These are phyloP conservation scores for Zoanthus sociatus DNA, from an alignment of 92 coral and sea anemone species.

Conservation along the genomic window DNA sequence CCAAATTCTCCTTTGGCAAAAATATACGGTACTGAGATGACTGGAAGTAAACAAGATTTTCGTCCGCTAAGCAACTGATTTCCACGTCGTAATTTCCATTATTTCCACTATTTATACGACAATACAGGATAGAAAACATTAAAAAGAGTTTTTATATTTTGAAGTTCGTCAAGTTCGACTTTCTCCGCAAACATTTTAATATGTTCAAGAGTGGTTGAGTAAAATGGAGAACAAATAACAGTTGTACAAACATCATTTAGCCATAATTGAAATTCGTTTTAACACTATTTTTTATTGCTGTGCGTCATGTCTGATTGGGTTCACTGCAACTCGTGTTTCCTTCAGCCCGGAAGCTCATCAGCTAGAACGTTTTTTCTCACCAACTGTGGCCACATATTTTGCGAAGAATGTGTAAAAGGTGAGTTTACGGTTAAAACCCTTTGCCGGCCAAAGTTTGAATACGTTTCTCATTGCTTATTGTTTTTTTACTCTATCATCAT, in stretches of 20 bases:
- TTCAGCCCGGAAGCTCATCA: conserved; percentile 76
- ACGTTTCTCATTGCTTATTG: no score
- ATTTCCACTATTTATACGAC: background rate
- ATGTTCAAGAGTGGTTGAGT: background rate
- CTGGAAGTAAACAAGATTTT: conserved; percentile 38
- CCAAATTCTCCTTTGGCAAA: background rate
- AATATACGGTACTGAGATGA: conserved; percentile 9
- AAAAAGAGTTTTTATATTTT: background rate
- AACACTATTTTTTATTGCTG: background rate
- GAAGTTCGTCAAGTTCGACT: background rate
- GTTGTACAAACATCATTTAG: background rate
- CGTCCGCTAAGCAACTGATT: background rate
- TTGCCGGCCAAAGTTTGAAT: background rate
- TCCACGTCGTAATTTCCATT: background rate
- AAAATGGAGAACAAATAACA: conserved; percentile 2
- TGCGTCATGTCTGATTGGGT: conserved; percentile 92
- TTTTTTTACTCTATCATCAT: no score
- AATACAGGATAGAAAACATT: background rate
- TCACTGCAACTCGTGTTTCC: conserved; percentile 91
- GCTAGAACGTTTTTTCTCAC: conserved; percentile 86
- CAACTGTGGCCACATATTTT: conserved; percentile 96
- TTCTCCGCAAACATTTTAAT: background rate
- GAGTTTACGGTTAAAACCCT: background rate
- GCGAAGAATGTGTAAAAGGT: conserved; percentile 94
- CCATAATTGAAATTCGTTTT: background rate